A percentile compares a stretch with the other conserved stretches of the same genome.
These are phyloP conservation scores for Datnioides undecimradiatus DNA, from an alignment of 2,113 vertebrate genomes.

Conservation along the genomic window DNA sequence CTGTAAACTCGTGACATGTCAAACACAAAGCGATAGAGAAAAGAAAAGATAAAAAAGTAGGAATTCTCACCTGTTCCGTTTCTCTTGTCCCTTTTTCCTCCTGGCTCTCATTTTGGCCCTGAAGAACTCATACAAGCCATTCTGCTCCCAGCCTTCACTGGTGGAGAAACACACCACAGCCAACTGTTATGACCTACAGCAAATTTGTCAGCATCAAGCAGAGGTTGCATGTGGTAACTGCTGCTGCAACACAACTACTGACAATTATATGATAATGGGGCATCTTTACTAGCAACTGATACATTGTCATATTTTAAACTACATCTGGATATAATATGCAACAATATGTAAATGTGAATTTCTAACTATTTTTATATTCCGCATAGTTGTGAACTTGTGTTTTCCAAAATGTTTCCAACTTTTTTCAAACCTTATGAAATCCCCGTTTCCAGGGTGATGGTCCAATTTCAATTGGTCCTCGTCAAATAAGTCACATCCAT, in stretches of 20 bases:
- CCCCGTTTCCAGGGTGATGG: too few species aligned
- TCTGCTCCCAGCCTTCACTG: conserved; percentile 99
- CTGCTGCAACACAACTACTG: neutral
- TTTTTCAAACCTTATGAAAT: too few species aligned
- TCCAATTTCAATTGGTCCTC: too few species aligned
- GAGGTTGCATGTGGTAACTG: neutral
- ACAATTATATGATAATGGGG: too few species aligned
- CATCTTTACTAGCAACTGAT: too few species aligned
- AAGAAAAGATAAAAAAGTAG: neutral
- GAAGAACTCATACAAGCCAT: conserved; percentile 97
- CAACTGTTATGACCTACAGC: neutral
- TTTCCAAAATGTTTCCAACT: too few species aligned
- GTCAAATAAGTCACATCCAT: too few species aligned
- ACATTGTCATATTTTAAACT: too few species aligned
- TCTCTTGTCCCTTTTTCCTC: conserved; percentile 95
- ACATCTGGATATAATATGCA: too few species aligned
- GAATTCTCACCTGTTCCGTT: conserved; percentile 90
- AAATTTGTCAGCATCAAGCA: neutral
- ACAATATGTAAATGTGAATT: too few species aligned
- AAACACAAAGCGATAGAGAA: neutral
- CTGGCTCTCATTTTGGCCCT: conserved; percentile 97
- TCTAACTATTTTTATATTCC: too few species aligned
- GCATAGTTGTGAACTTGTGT: too few species aligned
- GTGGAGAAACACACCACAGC: conserved; percentile 49
- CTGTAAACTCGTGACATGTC: neutral